Conservation (phyloP, 2,888 invertebrate genomes). For the Merodon equestris region DNA sequence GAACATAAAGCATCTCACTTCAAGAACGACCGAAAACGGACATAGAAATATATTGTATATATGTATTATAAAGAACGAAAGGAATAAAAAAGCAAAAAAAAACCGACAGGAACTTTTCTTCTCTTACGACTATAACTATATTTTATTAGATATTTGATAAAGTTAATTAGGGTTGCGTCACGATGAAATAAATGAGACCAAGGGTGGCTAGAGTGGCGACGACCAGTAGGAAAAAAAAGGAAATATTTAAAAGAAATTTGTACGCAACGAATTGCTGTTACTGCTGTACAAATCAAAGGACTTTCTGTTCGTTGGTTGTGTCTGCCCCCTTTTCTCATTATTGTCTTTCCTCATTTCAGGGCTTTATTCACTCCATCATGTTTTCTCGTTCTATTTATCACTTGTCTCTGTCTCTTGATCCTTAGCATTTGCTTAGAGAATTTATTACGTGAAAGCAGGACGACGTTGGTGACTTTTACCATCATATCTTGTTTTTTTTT, state of each 20-base stretch:
- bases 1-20: conserved; percentile 31
- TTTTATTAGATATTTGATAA: conserved; percentile 44
- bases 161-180: conserved; percentile 47
- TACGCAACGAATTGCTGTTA: conserved; percentile 12
- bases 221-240: conserved; percentile 23
- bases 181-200: conserved; percentile 39
- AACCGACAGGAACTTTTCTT: conserved; percentile 9
- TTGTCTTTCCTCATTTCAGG: no score
- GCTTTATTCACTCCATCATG: no score
- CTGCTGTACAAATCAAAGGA: conserved; percentile 34
- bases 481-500: no score
- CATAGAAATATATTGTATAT: not conserved
- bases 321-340: conserved; percentile 5
- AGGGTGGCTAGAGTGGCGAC: not conserved
- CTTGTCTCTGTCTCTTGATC: not conserved
- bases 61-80: no score
- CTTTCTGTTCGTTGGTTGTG: conserved; percentile 16
- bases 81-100: not conserved
- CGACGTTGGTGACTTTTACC: no score
- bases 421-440: not conserved
- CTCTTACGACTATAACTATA: conserved; percentile 21
- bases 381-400: no score
- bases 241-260: conserved; percentile 26
- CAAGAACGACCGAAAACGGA: not conserved
- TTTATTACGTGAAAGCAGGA: conserved; percentile 4